Evolutionary conservation across 1,140 invertebrate genomes (phyloP), one percentile per base, ranked within the genome.

Genomic region (Leptopilina clavipes): DNA sequence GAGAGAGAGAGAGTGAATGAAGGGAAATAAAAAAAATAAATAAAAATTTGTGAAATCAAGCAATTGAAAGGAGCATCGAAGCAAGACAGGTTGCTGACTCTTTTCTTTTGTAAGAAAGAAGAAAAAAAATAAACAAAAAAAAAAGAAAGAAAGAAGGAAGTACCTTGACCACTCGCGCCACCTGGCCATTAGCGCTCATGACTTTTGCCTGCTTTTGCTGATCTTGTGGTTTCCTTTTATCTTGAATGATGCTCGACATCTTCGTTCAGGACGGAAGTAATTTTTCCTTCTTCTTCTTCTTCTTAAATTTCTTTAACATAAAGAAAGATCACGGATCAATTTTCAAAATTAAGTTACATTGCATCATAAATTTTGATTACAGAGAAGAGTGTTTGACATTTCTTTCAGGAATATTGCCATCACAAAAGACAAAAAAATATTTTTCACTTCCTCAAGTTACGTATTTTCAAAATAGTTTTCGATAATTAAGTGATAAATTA

Each of bases 101-200:
- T 65, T 65, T 65, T 65, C 59, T 65, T 31, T 25, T 40, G 48
- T 52, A 52, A 52, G n/a, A 52, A 52, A 8, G 17, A 52, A 31
- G 25, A 31, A 31, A 5, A 31, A 5, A 12, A 52, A 17, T 0
- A 52, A 17, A 31, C 1, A 65, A 37, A 37, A 31, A 5, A 65
- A 37, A 37, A 31, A 65, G 10, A 22, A 65, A 37, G 59, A 31
- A 37, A 25, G 25, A 65, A 65, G 25, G 59, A 65, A 65, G 19
- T 65, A 65, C 59, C 59, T 31, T 65, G 59, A 31, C 59, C 22
- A 37, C 25, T 65, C 11, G 2, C 37, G 37, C 43, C 43, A 45
- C 17, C 43, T 71, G 70, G 18, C 43, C 70, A 43, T 43, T 71
- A 71, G 70, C 70, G 70, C 43, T 71, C 37, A 71, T 71, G 43